These are phyloP conservation scores for Iguana delicatissima DNA, from an alignment of 2,797 vertebrate genomes.

Conservation along the genomic window DNA sequence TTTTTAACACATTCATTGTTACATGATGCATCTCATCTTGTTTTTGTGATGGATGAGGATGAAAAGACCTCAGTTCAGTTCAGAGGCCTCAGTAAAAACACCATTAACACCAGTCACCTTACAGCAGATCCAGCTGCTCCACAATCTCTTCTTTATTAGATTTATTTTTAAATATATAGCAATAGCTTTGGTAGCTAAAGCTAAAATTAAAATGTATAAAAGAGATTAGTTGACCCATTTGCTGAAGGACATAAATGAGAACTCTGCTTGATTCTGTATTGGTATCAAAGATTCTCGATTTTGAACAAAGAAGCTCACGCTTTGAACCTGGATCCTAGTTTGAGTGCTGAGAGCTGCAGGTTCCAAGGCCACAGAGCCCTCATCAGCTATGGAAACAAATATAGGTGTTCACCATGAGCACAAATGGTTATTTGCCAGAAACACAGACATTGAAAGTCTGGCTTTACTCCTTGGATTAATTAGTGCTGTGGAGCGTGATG, in stretches of 20 bases:
- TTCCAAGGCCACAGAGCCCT: background rate
- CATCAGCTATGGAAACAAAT: background rate
- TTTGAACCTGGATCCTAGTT: background rate
- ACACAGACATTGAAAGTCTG: no score
- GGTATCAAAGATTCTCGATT: background rate
- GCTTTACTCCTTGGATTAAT: background rate
- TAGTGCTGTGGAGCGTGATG: no score
- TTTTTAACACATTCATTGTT: slow-evolving; percentile 48
- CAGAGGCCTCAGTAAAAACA: slow-evolving; percentile 50
- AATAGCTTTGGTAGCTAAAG: slow-evolving; percentile 17
- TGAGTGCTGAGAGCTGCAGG: background rate
- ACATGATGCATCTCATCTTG: slow-evolving; percentile 39
- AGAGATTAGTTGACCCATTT: slow-evolving; percentile 44
- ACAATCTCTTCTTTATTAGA: slow-evolving; percentile 46
- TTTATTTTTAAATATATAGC: slow-evolving; percentile 13
- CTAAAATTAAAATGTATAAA: slow-evolving; percentile 45
- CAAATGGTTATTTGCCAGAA: background rate
- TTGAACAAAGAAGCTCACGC: background rate
- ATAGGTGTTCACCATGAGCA: background rate
- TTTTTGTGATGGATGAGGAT: slow-evolving; percentile 34
- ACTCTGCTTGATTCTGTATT: background rate
- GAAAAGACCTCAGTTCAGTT: slow-evolving; percentile 53
- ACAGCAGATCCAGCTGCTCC: slow-evolving; percentile 57
- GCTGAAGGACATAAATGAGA: slow-evolving; percentile 42
- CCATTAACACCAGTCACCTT: slow-evolving; percentile 59